phyloP scores from a whole-genome alignment of 2,113 vertebrate species.

The Sturnira hondurensis region DNA sequence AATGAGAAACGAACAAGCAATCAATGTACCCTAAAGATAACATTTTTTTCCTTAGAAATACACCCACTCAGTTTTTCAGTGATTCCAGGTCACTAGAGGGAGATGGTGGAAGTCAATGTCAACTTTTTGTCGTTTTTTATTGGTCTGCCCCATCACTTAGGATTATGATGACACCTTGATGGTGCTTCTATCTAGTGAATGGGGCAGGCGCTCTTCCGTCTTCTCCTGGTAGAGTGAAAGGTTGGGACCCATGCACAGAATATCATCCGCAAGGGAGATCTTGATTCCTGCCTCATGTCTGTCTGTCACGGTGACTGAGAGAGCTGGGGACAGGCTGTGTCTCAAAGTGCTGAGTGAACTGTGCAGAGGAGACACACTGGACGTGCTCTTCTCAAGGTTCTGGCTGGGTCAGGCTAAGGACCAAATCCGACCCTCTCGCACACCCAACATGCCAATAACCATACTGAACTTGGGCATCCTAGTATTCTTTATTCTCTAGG shows the following conservation, averaged over 20 bases:
- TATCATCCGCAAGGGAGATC: neutral
- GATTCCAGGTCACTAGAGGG: neutral
- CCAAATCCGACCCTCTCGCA: neutral
- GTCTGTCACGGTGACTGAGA: neutral
- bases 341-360: neutral
- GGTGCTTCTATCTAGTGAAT: too few relatives aligned
- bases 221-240: neutral
- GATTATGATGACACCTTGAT: neutral
- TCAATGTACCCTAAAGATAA: neutral
- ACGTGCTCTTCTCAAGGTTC: neutral
- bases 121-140: neutral
- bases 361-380: neutral
- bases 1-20: neutral
- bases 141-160: neutral
- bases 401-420: neutral
- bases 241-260: neutral
- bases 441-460: neutral
- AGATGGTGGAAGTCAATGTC: neutral
- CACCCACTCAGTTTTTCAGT: neutral
- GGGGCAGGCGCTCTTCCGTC: neutral
- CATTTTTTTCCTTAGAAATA: neutral
- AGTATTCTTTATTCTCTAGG: neutral
- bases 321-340: neutral
- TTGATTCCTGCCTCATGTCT: neutral
- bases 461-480: neutral